These are phyloP conservation scores for Bucorvus abyssinicus DNA, from an alignment of 2,797 vertebrate species.

Conservation along the genomic window DNA sequence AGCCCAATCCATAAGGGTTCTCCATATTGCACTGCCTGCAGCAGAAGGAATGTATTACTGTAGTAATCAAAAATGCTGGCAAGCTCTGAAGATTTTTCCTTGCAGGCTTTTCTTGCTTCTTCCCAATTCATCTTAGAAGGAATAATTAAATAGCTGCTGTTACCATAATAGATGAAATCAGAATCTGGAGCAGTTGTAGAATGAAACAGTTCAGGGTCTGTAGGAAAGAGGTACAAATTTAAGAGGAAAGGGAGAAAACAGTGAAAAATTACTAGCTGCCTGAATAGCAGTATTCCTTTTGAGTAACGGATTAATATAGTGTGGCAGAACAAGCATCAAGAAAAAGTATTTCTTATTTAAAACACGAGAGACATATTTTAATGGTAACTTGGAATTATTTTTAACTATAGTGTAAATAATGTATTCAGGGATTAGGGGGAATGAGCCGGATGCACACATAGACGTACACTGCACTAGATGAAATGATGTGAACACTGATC, in stretches of 20 bases:
- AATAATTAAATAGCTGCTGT: slow-evolving; percentile 85
- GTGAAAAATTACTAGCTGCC: background rate
- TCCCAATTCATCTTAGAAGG: slow-evolving; percentile 86
- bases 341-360: background rate
- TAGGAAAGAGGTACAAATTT: background rate
- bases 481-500: background rate
- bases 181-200: slow-evolving; percentile 64
- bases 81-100: slow-evolving; percentile 80
- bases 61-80: slow-evolving; percentile 84
- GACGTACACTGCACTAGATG: background rate
- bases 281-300: background rate
- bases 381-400: background rate
- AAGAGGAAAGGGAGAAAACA: background rate
- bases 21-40: slow-evolving; percentile 73
- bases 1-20: slow-evolving; percentile 88
- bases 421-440: background rate
- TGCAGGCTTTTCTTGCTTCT: slow-evolving; percentile 86
- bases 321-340: background rate
- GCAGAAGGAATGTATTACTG: slow-evolving; percentile 74
- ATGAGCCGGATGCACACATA: background rate
- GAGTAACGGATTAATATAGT: background rate
- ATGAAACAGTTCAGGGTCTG: slow-evolving; percentile 80
- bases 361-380: background rate
- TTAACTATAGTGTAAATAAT: background rate
- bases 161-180: slow-evolving; percentile 77